Evolutionary conservation across 2,113 vertebrate genomes (phyloP).

Genomic region (Sylvietta virens): DNA sequence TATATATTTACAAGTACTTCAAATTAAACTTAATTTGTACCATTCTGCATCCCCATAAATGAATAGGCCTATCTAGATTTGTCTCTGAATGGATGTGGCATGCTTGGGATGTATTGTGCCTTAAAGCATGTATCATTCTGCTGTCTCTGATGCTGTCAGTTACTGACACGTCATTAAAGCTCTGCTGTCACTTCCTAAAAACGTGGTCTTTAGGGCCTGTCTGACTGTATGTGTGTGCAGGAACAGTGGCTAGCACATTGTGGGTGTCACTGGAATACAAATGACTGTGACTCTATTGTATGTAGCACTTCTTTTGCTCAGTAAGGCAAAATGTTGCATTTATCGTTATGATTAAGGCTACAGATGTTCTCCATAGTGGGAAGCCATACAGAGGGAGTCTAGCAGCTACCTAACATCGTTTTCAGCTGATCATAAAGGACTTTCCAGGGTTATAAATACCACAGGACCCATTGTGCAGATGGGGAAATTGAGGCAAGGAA

Average conservation of each 20-base stretch:
- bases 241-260: background rate
- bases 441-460: background rate
- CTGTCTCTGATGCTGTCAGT: background rate
- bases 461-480: background rate
- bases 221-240: background rate
- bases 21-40: background rate
- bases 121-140: background rate
- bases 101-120: background rate
- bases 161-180: background rate
- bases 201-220: background rate
- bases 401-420: slow-evolving; percentile 3
- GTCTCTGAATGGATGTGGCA: background rate
- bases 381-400: background rate
- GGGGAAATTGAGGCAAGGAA: background rate
- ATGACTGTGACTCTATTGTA: slow-evolving; percentile 22
- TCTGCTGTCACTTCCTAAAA: slow-evolving; percentile 15
- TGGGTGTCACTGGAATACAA: slow-evolving; percentile 24
- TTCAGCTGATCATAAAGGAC: background rate
- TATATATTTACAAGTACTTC: background rate
- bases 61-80: background rate
- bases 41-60: background rate
- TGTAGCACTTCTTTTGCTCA: background rate
- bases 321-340: slow-evolving; percentile 1
- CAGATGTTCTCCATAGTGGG: slow-evolving; percentile 42
- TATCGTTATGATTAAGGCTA: slow-evolving; percentile 21